Percentiles rank a stretch among this genome's conserved stretches.
Conservation (phyloP, 64 coral and sea anemone genomes). For the Montipora foliosa region DNA sequence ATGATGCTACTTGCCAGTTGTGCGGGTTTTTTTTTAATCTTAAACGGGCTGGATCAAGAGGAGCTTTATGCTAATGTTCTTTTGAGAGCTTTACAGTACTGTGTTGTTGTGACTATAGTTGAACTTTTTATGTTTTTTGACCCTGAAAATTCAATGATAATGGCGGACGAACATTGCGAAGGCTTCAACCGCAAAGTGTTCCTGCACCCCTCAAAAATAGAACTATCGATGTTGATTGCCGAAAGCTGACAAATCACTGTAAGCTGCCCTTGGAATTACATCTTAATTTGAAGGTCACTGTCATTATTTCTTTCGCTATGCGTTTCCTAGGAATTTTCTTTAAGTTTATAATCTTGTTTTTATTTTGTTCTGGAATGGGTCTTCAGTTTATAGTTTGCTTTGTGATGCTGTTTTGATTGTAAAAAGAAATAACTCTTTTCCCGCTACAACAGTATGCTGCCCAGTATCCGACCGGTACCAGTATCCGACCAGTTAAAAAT, state of each 20-base stretch:
- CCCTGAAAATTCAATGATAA: conserved; percentile 36
- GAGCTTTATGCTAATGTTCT: conserved; percentile 55
- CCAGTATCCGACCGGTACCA: too few species aligned
- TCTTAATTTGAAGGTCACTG: neutral
- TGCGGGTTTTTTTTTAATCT: conserved; percentile 14
- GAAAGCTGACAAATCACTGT: neutral
- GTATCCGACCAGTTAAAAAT: too few species aligned
- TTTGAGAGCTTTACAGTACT: conserved; percentile 23
- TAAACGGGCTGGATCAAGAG: conserved; percentile 30
- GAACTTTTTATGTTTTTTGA: conserved; percentile 36
- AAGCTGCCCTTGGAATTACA: neutral
- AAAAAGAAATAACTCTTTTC: neutral
- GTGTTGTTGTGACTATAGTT: conserved; percentile 51
- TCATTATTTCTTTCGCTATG: neutral
- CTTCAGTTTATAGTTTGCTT: neutral
- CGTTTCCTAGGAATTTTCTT: conserved; percentile 17
- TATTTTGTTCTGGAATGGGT: neutral
- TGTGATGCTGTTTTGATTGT: too few species aligned
- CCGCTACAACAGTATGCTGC: too few species aligned
- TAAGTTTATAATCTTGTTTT: neutral
- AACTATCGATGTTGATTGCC: conserved; percentile 1
- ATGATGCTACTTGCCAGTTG: conserved; percentile 26
- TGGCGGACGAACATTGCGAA: conserved; percentile 44
- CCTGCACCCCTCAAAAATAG: neutral
- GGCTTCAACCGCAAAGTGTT: conserved; percentile 11